Conservation (phyloP, 2,888 invertebrate genomes). For the Patella depressa region DNA sequence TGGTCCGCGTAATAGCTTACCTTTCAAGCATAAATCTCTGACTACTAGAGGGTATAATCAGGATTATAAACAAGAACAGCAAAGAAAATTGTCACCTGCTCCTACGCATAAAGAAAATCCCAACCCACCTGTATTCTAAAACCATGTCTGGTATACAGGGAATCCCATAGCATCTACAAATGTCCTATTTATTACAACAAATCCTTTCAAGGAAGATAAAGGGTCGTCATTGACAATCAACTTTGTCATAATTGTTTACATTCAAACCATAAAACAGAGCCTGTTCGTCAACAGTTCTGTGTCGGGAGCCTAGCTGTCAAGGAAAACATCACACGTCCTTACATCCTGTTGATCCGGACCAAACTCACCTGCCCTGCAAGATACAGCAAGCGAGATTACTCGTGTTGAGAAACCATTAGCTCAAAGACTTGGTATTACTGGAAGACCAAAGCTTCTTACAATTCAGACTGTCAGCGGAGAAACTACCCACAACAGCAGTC, state of each 20-base stretch:
- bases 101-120: too few species aligned
- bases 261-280: neutral
- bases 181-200: too few species aligned
- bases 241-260: neutral
- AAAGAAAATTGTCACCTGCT: too few species aligned
- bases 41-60: too few species aligned
- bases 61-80: too few species aligned
- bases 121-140: too few species aligned
- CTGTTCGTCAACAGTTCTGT: neutral
- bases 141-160: neutral
- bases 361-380: neutral
- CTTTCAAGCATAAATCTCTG: too few species aligned
- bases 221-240: too few species aligned
- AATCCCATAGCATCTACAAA: too few species aligned
- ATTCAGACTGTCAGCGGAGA: neutral
- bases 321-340: neutral
- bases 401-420: neutral
- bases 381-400: neutral
- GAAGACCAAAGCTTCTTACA: neutral
- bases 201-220: too few species aligned
- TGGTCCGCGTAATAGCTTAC: too few species aligned
- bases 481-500: too few species aligned
- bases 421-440: neutral
- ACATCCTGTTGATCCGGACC: neutral
- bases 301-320: neutral